Conservation (phyloP, 92 coral and sea anemone genomes). For the Porites divaricata region DNA sequence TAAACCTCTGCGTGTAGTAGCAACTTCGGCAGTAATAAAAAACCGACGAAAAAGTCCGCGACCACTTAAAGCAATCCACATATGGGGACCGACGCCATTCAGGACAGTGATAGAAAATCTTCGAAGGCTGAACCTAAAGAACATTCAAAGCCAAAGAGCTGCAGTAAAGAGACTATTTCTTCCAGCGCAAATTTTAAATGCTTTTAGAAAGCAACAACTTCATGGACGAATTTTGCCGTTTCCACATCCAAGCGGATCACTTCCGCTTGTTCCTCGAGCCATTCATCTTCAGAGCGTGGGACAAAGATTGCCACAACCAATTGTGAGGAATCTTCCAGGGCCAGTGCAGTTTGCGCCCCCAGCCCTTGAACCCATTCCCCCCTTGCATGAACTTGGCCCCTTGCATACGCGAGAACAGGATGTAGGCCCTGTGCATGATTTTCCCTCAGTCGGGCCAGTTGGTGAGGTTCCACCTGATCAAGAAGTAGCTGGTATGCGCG, state of each 20-base stretch:
- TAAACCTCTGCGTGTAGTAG: constrained; percentile 78
- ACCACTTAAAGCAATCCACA: constrained; percentile 86
- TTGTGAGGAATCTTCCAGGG: not conserved
- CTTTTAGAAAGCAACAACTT: not conserved
- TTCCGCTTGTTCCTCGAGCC: constrained; percentile 4
- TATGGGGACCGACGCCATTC: constrained; percentile 95
- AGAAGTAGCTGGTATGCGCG: not conserved
- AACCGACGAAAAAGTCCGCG: constrained; percentile 66
- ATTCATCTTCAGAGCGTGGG: constrained; percentile 25
- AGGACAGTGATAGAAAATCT: constrained; percentile 84
- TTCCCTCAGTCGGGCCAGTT: constrained; percentile 8
- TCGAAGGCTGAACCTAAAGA: constrained; percentile 56
- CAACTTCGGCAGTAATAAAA: constrained; percentile 86
- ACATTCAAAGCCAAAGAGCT: constrained; percentile 50
- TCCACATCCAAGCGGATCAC: not conserved
- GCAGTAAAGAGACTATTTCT: constrained; percentile 70
- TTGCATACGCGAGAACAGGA: not conserved
- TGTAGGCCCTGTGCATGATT: not conserved
- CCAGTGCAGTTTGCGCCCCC: constrained; percentile 8
- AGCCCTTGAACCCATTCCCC: constrained; percentile 7
- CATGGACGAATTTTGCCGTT: constrained; percentile 10
- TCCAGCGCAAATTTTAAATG: constrained; percentile 49
- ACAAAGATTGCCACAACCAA: not conserved
- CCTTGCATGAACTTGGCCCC: not conserved
- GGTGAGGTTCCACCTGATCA: not conserved